A percentile compares a stretch with the other conserved stretches of the same genome.
Evolutionary conservation across 2,797 vertebrate species (phyloP).

Genomic region (Labroides dimidiatus): DNA sequence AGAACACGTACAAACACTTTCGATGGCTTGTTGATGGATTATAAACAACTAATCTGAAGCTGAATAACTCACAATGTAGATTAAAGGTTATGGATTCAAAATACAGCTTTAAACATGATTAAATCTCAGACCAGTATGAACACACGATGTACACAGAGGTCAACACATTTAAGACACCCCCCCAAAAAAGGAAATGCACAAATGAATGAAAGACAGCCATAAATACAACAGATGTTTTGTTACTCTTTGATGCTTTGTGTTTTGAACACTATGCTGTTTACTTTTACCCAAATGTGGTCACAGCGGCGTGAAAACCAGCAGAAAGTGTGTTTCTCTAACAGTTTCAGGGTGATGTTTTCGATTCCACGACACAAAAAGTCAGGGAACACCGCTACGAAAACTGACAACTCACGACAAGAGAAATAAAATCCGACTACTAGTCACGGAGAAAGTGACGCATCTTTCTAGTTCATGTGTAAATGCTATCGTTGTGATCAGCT

Average conservation of each 20-base stretch:
- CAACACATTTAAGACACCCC: slow-evolving; percentile 39
- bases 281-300: slow-evolving; percentile 39
- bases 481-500: not conserved
- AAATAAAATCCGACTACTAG: no score
- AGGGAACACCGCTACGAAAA: no score
- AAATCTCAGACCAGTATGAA: slow-evolving; percentile 40
- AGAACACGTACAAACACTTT: slow-evolving; percentile 50
- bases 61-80: slow-evolving; percentile 21
- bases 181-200: slow-evolving; percentile 23
- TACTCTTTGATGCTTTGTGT: slow-evolving; percentile 38
- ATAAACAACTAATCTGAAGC: slow-evolving; percentile 41
- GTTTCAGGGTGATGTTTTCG: no score
- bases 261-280: slow-evolving; percentile 51
- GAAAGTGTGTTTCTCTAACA: not conserved
- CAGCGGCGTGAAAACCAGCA: slow-evolving; percentile 32
- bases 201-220: slow-evolving; percentile 32
- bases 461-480: not conserved
- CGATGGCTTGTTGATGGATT: slow-evolving; percentile 25
- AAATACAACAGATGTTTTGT: slow-evolving; percentile 32
- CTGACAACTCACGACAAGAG: no score
- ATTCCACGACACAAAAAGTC: no score
- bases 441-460: not conserved
- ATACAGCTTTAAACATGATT: slow-evolving; percentile 43
- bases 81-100: slow-evolving; percentile 21
- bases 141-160: slow-evolving; percentile 16